phyloP scores from a whole-genome alignment of 2,797 vertebrate species.

The Sebastes hopkinsi region DNA sequence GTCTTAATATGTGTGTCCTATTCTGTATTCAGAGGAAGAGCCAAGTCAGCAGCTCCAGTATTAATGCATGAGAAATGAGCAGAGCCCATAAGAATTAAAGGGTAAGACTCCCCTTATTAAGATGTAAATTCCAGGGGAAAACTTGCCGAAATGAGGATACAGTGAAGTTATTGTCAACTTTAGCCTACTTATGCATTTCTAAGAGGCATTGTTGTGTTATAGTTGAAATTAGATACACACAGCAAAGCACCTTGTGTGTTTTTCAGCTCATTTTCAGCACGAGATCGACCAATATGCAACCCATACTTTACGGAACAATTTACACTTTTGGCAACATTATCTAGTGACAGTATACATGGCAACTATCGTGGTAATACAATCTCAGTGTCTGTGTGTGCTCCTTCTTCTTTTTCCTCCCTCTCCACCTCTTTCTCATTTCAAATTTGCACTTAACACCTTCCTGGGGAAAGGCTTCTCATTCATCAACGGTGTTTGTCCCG shows the following conservation, averaged over 20 bases:
- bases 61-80: slow-evolving; percentile 87
- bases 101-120: slow-evolving; percentile 84
- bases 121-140: slow-evolving; percentile 81
- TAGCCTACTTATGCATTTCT: slow-evolving; percentile 78
- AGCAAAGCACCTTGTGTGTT: slow-evolving; percentile 52
- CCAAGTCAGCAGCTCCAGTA: slow-evolving; percentile 84
- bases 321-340: slow-evolving; percentile 78
- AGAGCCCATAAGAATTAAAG: slow-evolving; percentile 83
- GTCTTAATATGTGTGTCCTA: slow-evolving; percentile 83
- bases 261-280: slow-evolving; percentile 60
- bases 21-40: slow-evolving; percentile 83
- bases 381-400: slow-evolving; percentile 50
- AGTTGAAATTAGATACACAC: slow-evolving; percentile 71
- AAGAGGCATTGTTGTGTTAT: slow-evolving; percentile 71
- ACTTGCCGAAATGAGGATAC: slow-evolving; percentile 80
- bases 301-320: slow-evolving; percentile 71
- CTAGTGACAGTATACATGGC: slow-evolving; percentile 72
- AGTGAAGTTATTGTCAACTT: slow-evolving; percentile 82
- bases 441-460: slow-evolving; percentile 90
- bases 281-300: slow-evolving; percentile 62
- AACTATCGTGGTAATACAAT: slow-evolving; percentile 74
- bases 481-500: slow-evolving; percentile 89
- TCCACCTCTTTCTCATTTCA: slow-evolving; percentile 79
- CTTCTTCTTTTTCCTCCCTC: slow-evolving; percentile 9
- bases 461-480: slow-evolving; percentile 87